phyloP scores from a whole-genome alignment of 2,888 invertebrate species.

The Eilema caniola region DNA sequence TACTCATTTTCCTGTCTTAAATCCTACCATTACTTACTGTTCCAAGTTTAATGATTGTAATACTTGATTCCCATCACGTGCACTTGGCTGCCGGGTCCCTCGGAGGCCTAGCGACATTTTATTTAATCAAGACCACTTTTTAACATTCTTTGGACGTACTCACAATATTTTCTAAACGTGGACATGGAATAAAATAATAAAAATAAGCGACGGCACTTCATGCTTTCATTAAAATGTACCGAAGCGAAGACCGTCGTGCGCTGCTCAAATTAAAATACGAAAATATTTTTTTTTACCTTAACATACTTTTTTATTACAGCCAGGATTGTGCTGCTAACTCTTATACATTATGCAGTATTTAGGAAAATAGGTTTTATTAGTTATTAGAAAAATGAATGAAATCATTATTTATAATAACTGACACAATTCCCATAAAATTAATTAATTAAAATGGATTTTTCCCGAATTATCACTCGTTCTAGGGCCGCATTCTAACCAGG shows the following conservation, averaged over 20 bases:
- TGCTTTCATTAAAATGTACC: constrained; percentile 51
- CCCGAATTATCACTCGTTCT: constrained; percentile 66
- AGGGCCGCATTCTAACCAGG: constrained; percentile 67
- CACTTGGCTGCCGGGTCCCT: constrained; percentile 57
- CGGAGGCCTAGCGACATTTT: constrained; percentile 74
- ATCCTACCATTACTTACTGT: constrained; percentile 61
- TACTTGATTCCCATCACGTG: constrained; percentile 76
- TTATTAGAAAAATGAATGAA: constrained; percentile 49
- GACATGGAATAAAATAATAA: constrained; percentile 58
- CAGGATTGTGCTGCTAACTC: not conserved
- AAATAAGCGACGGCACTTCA: constrained; percentile 58
- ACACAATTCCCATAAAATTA: constrained; percentile 62
- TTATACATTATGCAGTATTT: not conserved
- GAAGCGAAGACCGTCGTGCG: constrained; percentile 22
- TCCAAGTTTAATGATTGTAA: constrained; percentile 60
- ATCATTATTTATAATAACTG: constrained; percentile 59
- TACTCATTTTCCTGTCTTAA: constrained; percentile 54
- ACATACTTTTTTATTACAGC: constrained; percentile 4
- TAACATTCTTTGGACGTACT: constrained; percentile 76
- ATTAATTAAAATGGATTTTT: constrained; percentile 79
- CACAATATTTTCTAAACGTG: constrained; percentile 70
- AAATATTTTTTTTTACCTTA: constrained; percentile 14
- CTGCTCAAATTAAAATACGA: constrained; percentile 33
- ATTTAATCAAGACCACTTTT: constrained; percentile 85
- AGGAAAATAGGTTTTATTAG: constrained; percentile 31